Percentiles rank a stretch among this genome's conserved stretches.
Conservation (phyloP, 2,113 vertebrate genomes). For the Romanogobio albipinnatus region DNA sequence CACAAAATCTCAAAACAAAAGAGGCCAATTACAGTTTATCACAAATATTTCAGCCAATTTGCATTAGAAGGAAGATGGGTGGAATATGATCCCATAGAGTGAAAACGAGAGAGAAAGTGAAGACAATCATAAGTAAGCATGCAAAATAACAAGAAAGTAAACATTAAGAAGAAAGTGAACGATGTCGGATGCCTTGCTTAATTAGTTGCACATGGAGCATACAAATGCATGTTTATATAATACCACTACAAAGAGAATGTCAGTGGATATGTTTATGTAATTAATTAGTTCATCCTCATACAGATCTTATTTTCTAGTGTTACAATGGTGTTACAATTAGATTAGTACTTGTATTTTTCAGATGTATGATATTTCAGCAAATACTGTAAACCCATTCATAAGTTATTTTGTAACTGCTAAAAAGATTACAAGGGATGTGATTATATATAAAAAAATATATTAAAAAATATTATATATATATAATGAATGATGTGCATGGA, state of each 20-base stretch:
- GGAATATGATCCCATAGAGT: slow-evolving; percentile 48
- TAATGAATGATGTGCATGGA: no score
- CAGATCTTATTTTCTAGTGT: neutral
- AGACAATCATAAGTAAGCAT: slow-evolving; percentile 10
- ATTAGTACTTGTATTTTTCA: neutral
- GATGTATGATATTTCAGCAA: neutral
- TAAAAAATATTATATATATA: no score
- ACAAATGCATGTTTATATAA: slow-evolving; percentile 18
- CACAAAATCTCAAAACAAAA: slow-evolving; percentile 58
- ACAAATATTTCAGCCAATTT: slow-evolving; percentile 62
- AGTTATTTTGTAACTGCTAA: neutral
- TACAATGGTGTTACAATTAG: neutral
- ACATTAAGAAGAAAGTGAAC: slow-evolving; percentile 28
- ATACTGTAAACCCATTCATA: neutral
- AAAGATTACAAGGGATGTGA: no score
- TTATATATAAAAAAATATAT: no score
- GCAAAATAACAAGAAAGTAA: slow-evolving; percentile 25
- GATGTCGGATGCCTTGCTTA: neutral
- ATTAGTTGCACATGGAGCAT: slow-evolving; percentile 18
- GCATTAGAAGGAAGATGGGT: slow-evolving; percentile 41
- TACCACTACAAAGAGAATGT: neutral
- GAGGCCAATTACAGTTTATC: slow-evolving; percentile 60
- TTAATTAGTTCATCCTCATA: neutral
- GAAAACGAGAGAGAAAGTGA: neutral
- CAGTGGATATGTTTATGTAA: neutral